Base-by-base conservation (phyloP, 2,888 invertebrate species). In the Eulithis testata region DNA sequence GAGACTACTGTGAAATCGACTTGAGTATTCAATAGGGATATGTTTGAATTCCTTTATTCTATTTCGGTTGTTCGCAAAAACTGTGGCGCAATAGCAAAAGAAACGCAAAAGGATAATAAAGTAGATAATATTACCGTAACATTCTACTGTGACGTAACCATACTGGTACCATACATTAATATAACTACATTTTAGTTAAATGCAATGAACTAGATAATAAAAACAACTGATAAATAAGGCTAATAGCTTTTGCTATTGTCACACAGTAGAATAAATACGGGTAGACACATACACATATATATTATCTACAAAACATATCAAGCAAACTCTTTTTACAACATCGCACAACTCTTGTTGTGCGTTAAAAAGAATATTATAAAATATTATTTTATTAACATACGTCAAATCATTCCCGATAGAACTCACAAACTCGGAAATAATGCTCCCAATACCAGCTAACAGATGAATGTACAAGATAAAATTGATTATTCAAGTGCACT, bases 391-490 rank as follows among this genome's bases (percentile, higher is more conserved):
- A 83, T 81, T 84, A 88, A 84, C 84, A 71, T 71, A 73, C 68
- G 65, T 86, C 89, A 91, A 91, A 85, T 89, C 88, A 92, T 92
- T 93, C 85, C 93, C 93, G 93, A 90, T 85, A 89, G 90, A 87
- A 84, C 84, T 92, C 92, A 92, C 92, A 92, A 93, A 92, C 91
- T 87, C 91, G 92, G 92, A 92, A 93, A 91, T 89, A 77, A 92
- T 93, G 93, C 92, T 93, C 93, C 93, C 92, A 91, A 89, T 90
- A 93, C 93, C 93, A 93, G 92, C 93, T 89, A 80, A 85, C 83
- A 82, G 86, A 85, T 84, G 82, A 85, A 81, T 84, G 83, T 87
- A 89, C 86, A 85, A 84, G 76, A 83, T 78, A 84, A 60, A 77
- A 72, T 81, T 76, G 75, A 85, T 74, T 75, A 72, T 76, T 75